phyloP scores from a whole-genome alignment of 1,140 invertebrate species.

The Pachypeltis micranthus region DNA sequence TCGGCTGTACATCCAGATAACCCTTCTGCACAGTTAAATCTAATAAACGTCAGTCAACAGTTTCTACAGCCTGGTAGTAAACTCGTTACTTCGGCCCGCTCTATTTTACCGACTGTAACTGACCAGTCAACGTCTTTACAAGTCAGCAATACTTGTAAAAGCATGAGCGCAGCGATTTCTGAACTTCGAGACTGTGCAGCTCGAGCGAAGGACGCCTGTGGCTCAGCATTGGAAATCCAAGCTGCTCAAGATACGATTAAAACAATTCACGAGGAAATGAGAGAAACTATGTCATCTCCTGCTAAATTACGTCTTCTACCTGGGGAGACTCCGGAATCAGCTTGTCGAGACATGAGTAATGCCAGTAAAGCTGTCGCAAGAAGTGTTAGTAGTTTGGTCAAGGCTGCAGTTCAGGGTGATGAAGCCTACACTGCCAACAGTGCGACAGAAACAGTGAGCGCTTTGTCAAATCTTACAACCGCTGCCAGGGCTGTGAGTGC shows the following conservation, averaged over 20 bases:
- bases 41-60: constrained; percentile 77
- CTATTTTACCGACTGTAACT: constrained; percentile 70
- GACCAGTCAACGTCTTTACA: constrained; percentile 67
- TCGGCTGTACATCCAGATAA: constrained; percentile 58
- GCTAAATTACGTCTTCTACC: constrained; percentile 67
- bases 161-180: constrained; percentile 58
- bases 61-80: constrained; percentile 56
- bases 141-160: constrained; percentile 57
- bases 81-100: constrained; percentile 63
- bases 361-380: constrained; percentile 52
- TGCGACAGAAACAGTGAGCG: constrained; percentile 64
- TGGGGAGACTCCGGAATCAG: constrained; percentile 70
- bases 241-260: constrained; percentile 57
- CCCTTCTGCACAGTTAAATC: constrained; percentile 60
- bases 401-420: constrained; percentile 72
- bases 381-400: constrained; percentile 67
- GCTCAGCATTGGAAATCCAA: constrained; percentile 65
- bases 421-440: constrained; percentile 71
- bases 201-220: constrained; percentile 75
- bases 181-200: constrained; percentile 69
- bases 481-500: constrained; percentile 60
- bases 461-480: constrained; percentile 54
- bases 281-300: constrained; percentile 65
- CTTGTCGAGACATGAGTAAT: constrained; percentile 55
- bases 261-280: constrained; percentile 66